Evolutionary conservation across 2,888 invertebrate species (phyloP).

Genomic region (Lepidocyrtinus sp.): DNA sequence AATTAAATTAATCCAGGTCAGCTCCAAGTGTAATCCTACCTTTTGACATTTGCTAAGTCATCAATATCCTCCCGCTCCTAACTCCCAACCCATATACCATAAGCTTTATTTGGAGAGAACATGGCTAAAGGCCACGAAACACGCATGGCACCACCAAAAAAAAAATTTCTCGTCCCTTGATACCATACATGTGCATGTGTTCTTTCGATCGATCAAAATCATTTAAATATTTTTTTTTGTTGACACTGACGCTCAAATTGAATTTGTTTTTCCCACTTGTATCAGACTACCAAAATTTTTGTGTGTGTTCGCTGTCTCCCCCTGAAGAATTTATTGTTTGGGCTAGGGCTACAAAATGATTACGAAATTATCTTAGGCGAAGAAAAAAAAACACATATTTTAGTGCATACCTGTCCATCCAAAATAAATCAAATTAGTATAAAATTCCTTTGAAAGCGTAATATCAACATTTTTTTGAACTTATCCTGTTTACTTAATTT

Average conservation of each 20-base stretch:
- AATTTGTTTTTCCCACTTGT: background rate
- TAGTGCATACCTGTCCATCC: background rate
- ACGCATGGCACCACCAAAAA: background rate
- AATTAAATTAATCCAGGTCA: slow-evolving; percentile 42
- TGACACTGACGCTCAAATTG: background rate
- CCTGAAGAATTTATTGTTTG: slow-evolving; percentile 4
- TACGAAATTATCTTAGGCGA: no score
- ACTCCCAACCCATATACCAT: background rate
- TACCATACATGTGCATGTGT: background rate
- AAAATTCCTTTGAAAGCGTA: background rate
- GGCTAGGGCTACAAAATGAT: background rate
- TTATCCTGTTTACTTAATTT: background rate
- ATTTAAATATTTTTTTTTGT: background rate
- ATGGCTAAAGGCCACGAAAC: background rate
- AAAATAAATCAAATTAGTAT: background rate
- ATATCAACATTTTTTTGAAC: no score
- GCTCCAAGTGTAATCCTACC: slow-evolving; percentile 36
- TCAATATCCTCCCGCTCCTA: background rate
- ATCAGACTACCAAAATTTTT: background rate
- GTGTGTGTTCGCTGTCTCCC: background rate
- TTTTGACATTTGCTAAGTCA: slow-evolving; percentile 24
- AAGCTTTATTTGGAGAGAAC: slow-evolving; percentile 6
- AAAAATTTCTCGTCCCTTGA: background rate
- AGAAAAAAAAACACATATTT: background rate
- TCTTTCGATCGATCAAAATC: slow-evolving; percentile 7